A percentile compares a stretch with the other conserved stretches of the same genome.
Conservation (phyloP, 23 tunicate genomes). For the Ascidia mentula region DNA sequence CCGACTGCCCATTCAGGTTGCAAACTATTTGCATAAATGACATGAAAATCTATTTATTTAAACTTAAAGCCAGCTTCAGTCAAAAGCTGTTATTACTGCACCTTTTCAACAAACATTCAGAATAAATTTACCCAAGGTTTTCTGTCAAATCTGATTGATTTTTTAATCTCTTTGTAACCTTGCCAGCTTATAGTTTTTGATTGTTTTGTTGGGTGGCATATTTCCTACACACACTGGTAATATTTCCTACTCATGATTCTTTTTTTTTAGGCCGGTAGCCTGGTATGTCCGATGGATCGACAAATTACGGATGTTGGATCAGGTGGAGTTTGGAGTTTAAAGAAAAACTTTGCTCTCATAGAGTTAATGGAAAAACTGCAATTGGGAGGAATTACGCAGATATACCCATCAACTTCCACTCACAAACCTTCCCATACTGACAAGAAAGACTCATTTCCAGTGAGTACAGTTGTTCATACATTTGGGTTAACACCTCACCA, state of each 20-base stretch:
- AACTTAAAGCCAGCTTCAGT: too few species aligned
- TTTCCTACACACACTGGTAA: not conserved
- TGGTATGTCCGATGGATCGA: slow-evolving; percentile 72
- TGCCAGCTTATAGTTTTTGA: too few species aligned
- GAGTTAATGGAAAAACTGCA: slow-evolving; percentile 68
- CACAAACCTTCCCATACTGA: not conserved
- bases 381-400: slow-evolving; percentile 21
- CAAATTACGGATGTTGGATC: slow-evolving; percentile 65
- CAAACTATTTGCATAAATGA: not conserved
- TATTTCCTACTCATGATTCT: not conserved
- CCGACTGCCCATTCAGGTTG: slow-evolving; percentile 54
- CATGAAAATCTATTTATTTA: too few species aligned
- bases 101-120: too few species aligned
- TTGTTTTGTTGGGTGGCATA: too few species aligned
- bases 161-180: too few species aligned
- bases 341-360: slow-evolving; percentile 66
- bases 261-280: slow-evolving; percentile 34
- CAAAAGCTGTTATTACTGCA: too few species aligned
- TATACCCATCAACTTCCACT: not conserved
- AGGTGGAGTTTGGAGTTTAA: slow-evolving; percentile 62
- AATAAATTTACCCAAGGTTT: too few species aligned
- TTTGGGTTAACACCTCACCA: too few species aligned
- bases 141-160: too few species aligned
- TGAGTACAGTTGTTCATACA: not conserved
- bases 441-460: not conserved